phyloP scores from a whole-genome alignment of 2,797 vertebrate species.

The Gymnoscopelus braueri region DNA sequence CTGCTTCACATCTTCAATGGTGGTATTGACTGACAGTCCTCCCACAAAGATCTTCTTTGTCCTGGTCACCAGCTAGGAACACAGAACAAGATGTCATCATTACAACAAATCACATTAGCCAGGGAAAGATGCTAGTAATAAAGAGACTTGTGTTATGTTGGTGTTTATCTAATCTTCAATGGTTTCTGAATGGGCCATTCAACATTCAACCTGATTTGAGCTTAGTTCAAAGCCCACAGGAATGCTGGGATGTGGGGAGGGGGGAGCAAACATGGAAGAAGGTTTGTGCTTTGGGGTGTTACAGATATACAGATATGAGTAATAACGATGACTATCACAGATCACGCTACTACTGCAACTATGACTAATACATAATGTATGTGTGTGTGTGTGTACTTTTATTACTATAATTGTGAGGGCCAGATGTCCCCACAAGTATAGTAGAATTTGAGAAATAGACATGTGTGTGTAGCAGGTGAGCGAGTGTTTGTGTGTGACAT shows the following conservation, averaged over 20 bases:
- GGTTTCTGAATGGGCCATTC: constrained; percentile 40
- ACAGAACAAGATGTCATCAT: constrained; percentile 47
- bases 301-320: too few species aligned
- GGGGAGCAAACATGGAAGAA: neutral
- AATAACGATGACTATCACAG: too few species aligned
- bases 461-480: neutral
- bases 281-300: too few species aligned
- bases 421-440: too few species aligned
- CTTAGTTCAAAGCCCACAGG: constrained; percentile 13
- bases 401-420: too few species aligned
- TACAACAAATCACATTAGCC: constrained; percentile 56
- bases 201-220: constrained; percentile 24
- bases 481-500: neutral
- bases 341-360: neutral
- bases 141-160: constrained; percentile 46
- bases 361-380: neutral
- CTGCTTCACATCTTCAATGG: constrained; percentile 95
- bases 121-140: constrained; percentile 41
- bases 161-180: constrained; percentile 48
- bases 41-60: constrained; percentile 99
- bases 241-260: neutral
- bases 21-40: constrained; percentile 95
- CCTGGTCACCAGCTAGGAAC: constrained; percentile 91
- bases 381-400: constrained; percentile 1
- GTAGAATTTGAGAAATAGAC: too few species aligned